Evolutionary conservation across 2,888 invertebrate genomes (phyloP), one percentile per base, ranked within the genome.

Genomic region (Machimus rusticus): DNA sequence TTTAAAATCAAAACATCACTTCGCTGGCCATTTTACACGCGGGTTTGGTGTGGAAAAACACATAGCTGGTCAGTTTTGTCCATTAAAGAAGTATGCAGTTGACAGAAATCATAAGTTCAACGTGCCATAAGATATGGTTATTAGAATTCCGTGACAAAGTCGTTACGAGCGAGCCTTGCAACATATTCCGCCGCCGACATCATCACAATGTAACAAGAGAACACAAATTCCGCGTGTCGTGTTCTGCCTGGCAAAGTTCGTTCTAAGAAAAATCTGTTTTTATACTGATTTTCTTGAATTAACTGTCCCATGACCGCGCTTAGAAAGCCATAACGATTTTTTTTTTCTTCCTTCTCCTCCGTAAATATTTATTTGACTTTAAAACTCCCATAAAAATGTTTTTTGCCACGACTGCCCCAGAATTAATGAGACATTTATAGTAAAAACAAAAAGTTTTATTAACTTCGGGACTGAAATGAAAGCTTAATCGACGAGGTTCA

Each of bases 41-140:
- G 14, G 34, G 16, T 12, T 28, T n/a, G 28, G 34, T 76, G 34
- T 39, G 76, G 16, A 37, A 76, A 76, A 37, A 76, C 76, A 76
- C 14, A 16, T 37, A 37, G 14, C 9, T 39, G 76, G 76, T 34
- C 76, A 39, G 37, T 76, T 76, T 16, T 34, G 37, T 39, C 37
- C 76, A 76, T 34, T 39, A 76, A 34, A 34, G 14, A 19, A 66
- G n/a, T 16, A 39, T 39, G 37, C 16, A 76, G 76, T 34, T 76
- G 76, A 76, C 55, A 51, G 81, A 81, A 81, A 23, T 81, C 81
- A 81, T 81, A 81, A 81, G 81, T 81, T 51, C 46, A 81, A 81
- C 55, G 51, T 6, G 14, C 31, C 34, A 34, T 81, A 81, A 81
- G 31, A 55, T 81, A 81, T 34, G 46, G 23, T 81, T 81, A 81